Conservation (phyloP, 2,888 invertebrate species). For the Sturmia bella region DNA sequence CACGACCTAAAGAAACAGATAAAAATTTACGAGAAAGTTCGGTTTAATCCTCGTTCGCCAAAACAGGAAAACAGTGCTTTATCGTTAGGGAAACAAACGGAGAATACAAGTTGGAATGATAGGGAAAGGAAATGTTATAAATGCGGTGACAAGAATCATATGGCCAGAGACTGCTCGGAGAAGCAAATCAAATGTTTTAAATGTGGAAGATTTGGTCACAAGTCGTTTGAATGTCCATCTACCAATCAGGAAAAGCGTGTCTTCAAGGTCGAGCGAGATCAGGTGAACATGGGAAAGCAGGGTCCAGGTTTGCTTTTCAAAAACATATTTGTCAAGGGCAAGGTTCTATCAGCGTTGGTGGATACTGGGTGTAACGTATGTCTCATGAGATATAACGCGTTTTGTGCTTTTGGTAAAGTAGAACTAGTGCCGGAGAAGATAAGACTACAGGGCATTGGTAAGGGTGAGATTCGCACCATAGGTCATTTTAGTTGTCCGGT, state of each 20-base stretch:
- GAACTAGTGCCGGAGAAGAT: conserved; percentile 5
- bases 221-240: conserved; percentile 2
- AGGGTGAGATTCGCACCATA: conserved; percentile 10
- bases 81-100: conserved; percentile 1
- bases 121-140: neutral
- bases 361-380: conserved; percentile 27
- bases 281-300: conserved; percentile 22
- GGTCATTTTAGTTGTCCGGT: conserved; percentile 8
- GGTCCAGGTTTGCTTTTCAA: conserved; percentile 23
- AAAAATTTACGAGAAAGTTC: conserved; percentile 10
- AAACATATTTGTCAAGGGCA: neutral
- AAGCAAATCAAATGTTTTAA: conserved; percentile 15
- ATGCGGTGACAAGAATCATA: neutral
- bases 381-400: neutral
- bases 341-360: neutral
- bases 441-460: neutral
- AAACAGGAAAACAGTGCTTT: too few relatives aligned
- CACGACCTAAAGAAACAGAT: conserved; percentile 10
- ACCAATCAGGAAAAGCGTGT: too few relatives aligned
- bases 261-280: conserved; percentile 7
- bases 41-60: neutral
- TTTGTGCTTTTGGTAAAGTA: conserved; percentile 36
- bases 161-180: neutral
- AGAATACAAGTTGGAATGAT: neutral
- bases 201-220: neutral